Evolutionary conservation across 37 sponge, comb jelly and placozoan genomes (phyloP), one percentile per base, ranked within the genome.

Genomic region (Diacarnus erythraeanus): DNA sequence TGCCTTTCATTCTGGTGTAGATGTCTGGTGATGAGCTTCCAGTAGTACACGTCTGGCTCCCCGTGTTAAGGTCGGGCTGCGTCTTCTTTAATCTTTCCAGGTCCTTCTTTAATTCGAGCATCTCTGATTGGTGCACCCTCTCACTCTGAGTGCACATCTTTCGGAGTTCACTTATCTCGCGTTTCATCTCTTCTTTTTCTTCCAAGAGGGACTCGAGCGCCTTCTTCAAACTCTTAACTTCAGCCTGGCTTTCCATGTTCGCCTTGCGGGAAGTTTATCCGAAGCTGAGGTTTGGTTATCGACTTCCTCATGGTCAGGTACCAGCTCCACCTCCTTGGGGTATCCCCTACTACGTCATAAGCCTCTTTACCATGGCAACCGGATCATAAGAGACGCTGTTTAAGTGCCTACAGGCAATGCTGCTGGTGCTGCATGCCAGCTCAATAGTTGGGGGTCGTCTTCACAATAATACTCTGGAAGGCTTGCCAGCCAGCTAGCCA

Each of bases 71-170:
- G 18, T 79, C 69, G 26, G 79, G 69, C 21, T 44, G 69, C 18
- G 79, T 54, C 39, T 69, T 67, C 69, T 79, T 79, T 33, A 79
- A 34, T 41, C 51, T 34, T 37, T 79, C 79, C 68, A 79, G 0
- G 17, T 79, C 79, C 26, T 47, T 56, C 57, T 68, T 67, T 43
- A 79, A 35, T 23, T 30, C 54, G 54, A 35, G 69, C 79, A 79
- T 35, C 57, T 79, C 79, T 26, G 57, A 69, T 10, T 69, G 69
- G 57, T 79, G 79, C 69, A 56, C 56, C 38, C n/a, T 22, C 31
- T 77, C 77, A 23, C 64, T 4, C 65, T 40, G 64, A 25, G 15
- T 25, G 15, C 68, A 79, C 23, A 54, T n/a, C 51, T 78, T 78
- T 18, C 57, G n/a, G 57, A 79, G 37, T 42, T 79, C 79, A 4